Percentiles rank a stretch among this genome's conserved stretches.
Evolutionary conservation across 23 tunicate genomes (phyloP).

Genomic region (Trididemnum nubilum): DNA sequence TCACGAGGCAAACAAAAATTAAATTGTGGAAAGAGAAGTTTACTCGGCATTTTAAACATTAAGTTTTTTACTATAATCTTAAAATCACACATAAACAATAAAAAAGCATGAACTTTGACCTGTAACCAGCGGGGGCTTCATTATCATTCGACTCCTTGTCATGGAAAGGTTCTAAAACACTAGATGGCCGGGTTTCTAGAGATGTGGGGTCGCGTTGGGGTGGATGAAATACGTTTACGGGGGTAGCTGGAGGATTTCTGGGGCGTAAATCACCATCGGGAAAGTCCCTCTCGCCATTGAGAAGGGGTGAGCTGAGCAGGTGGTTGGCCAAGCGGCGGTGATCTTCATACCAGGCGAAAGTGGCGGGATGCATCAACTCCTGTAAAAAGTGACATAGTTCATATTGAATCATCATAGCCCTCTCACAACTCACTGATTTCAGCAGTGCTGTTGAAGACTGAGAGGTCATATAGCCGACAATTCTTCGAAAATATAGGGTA

Average conservation of each 20-base stretch:
- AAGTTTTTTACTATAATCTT: no score
- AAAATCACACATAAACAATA: no score
- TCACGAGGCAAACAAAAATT: no score
- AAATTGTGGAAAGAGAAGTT: no score
- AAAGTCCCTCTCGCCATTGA: slow-evolving; percentile 17
- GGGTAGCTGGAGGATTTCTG: slow-evolving; percentile 15
- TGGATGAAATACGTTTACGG: neutral
- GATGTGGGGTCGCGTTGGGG: neutral
- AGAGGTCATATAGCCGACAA: no score
- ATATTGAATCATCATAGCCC: no score
- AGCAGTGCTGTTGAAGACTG: no score
- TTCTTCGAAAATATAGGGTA: no score
- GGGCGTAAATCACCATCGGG: neutral
- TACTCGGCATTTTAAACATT: no score
- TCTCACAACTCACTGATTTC: no score
- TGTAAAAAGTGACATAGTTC: no score
- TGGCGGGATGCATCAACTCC: slow-evolving; percentile 47
- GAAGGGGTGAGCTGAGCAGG: slow-evolving; percentile 39
- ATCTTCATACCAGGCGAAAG: slow-evolving; percentile 60
- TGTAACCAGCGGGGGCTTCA: neutral
- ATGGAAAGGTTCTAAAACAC: neutral
- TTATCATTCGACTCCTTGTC: neutral
- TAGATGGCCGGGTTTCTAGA: slow-evolving; percentile 38
- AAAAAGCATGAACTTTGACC: neutral
- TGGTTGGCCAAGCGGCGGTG: slow-evolving; percentile 30